A percentile compares a stretch with the other conserved stretches of the same genome.
phyloP scores from a whole-genome alignment of 2,888 invertebrate genomes.

The Sinopyrophorus schimmeli region DNA sequence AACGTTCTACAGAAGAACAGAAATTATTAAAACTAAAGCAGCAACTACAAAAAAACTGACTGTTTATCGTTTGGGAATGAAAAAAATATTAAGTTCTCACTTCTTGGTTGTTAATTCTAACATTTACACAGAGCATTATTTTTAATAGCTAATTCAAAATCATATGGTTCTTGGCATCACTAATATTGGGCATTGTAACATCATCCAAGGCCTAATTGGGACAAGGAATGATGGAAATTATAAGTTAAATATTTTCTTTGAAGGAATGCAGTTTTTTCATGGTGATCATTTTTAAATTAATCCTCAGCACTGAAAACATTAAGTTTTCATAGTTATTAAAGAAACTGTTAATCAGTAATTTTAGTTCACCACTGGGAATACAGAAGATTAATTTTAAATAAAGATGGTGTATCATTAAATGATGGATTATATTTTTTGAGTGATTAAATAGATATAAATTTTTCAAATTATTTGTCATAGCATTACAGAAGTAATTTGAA shows the following conservation, averaged over 20 bases:
- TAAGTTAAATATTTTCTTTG: constrained; percentile 49
- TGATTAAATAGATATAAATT: constrained; percentile 85
- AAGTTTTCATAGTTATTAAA: too few species aligned
- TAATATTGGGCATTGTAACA: constrained; percentile 85
- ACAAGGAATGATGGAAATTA: constrained; percentile 92
- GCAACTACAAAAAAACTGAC: constrained; percentile 78
- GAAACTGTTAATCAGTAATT: too few species aligned
- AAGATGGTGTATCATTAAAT: constrained; percentile 70
- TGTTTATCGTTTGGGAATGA: constrained; percentile 74
- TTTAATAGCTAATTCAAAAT: constrained; percentile 91
- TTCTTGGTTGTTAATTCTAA: constrained; percentile 88
- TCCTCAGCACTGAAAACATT: too few species aligned
- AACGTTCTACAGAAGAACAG: constrained; percentile 87
- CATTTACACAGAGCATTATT: constrained; percentile 84
- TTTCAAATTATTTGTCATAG: constrained; percentile 99
- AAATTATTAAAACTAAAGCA: constrained; percentile 81
- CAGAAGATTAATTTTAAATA: constrained; percentile 78
- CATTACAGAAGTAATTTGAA: constrained; percentile 83
- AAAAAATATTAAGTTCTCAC: constrained; percentile 66
- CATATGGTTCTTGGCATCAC: constrained; percentile 96
- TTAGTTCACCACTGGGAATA: constrained; percentile 99
- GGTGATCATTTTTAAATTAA: too few species aligned
- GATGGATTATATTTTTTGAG: constrained; percentile 89
- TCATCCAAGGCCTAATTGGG: constrained; percentile 79
- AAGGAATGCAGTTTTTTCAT: too few species aligned